A percentile compares a stretch with the other conserved stretches of the same genome.
These are phyloP conservation scores for Didymodactylos carnosus DNA, from an alignment of 2,888 invertebrate genomes.

Conservation along the genomic window DNA sequence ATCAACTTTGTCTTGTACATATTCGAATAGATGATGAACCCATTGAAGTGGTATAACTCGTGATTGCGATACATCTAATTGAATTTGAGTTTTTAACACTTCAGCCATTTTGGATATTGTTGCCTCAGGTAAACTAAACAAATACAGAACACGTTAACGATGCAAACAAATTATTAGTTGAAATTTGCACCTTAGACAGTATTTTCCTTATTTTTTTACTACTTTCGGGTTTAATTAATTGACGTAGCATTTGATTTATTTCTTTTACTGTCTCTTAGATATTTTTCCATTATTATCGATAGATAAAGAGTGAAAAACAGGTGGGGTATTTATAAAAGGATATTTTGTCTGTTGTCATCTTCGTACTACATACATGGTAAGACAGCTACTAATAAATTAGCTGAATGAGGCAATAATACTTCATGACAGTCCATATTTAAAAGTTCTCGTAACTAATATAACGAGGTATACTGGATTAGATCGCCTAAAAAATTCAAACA, in stretches of 20 bases:
- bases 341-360: conserved; percentile 55
- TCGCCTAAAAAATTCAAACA: conserved; percentile 32
- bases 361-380: conserved; percentile 75
- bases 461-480: conserved; percentile 56
- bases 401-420: conserved; percentile 47
- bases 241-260: conserved; percentile 62
- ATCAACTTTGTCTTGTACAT: conserved; percentile 58
- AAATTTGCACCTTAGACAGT: no score
- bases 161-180: no score
- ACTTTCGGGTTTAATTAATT: conserved; percentile 51
- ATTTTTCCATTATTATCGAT: no score
- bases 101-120: conserved; percentile 53
- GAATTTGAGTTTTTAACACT: conserved; percentile 45
- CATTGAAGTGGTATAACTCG: conserved; percentile 84
- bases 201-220: no score
- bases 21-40: conserved; percentile 74
- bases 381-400: conserved; percentile 72
- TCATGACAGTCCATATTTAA: conserved; percentile 43
- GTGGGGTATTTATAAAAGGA: conserved; percentile 17
- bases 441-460: conserved; percentile 87
- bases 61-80: conserved; percentile 51
- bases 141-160: no score
- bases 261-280: conserved; percentile 61
- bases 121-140: conserved; percentile 16
- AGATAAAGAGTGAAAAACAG: not conserved